phyloP scores from a whole-genome alignment of 2,797 vertebrate genomes.

The Artibeus jamaicensis region DNA sequence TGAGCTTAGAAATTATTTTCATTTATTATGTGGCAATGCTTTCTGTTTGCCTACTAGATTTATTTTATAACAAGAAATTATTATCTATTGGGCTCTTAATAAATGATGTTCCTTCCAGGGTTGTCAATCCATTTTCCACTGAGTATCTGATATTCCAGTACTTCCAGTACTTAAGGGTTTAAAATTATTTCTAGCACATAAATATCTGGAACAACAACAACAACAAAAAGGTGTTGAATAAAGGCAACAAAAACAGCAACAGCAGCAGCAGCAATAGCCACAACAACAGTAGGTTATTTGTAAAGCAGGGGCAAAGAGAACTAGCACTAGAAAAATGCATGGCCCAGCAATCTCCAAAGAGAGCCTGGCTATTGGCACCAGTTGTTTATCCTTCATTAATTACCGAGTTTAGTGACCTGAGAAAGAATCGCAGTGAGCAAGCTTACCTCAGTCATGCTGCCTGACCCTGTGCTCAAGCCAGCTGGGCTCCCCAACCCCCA shows the following conservation, averaged over 20 bases:
- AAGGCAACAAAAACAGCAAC: not conserved
- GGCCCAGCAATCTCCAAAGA: slow-evolving; percentile 13
- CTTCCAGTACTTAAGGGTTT: not conserved
- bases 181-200: not conserved
- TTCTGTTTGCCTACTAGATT: not conserved
- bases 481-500: not conserved
- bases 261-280: not conserved
- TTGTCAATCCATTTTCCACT: not conserved
- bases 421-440: slow-evolving; percentile 42
- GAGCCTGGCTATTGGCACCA: not conserved
- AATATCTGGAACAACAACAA: not conserved
- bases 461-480: slow-evolving; percentile 18
- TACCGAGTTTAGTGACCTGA: slow-evolving; percentile 31
- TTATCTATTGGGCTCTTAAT: not conserved
- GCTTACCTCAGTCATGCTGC: slow-evolving; percentile 27
- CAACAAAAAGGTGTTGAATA: not conserved
- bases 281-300: not conserved
- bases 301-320: slow-evolving; percentile 25
- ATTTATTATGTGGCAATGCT: not conserved
- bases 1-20: not conserved
- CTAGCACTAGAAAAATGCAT: not conserved
- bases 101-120: not conserved
- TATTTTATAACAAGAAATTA: not conserved
- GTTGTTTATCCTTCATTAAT: slow-evolving; percentile 34
- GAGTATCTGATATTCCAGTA: not conserved